Conservation (phyloP, 2,888 invertebrate genomes). For the Epirrhoe tristata region DNA sequence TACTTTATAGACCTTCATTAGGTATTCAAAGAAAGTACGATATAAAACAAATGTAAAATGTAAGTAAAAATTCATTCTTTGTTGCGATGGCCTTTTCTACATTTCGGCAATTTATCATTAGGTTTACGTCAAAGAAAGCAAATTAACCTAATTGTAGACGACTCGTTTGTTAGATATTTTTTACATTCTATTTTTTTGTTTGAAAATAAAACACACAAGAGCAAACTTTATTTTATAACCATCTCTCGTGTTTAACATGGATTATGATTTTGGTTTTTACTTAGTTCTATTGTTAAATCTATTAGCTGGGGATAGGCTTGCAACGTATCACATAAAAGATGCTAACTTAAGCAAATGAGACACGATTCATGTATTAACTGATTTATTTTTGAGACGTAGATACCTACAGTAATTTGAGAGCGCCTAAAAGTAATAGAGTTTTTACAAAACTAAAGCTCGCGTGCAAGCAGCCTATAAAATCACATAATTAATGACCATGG, state of each 20-base stretch:
- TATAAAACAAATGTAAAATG: slow-evolving; percentile 41
- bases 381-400: background rate
- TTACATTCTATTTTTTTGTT: slow-evolving; percentile 19
- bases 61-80: slow-evolving; percentile 44
- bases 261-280: background rate
- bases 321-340: too few species aligned
- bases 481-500: slow-evolving; percentile 78
- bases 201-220: slow-evolving; percentile 10
- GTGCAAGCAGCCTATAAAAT: slow-evolving; percentile 73
- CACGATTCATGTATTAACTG: background rate
- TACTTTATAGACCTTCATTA: slow-evolving; percentile 42
- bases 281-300: too few species aligned
- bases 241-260: background rate
- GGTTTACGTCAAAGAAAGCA: slow-evolving; percentile 44
- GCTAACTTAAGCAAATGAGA: background rate
- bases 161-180: slow-evolving; percentile 35
- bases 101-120: slow-evolving; percentile 46
- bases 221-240: slow-evolving; percentile 6
- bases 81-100: slow-evolving; percentile 41
- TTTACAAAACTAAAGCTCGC: slow-evolving; percentile 64
- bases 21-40: slow-evolving; percentile 43
- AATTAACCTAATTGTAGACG: slow-evolving; percentile 45
- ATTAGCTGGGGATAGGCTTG: too few species aligned
- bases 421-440: slow-evolving; percentile 58
- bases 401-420: background rate